Percentiles rank a stretch among this genome's conserved stretches.
These are phyloP conservation scores for Ricordea florida DNA, from an alignment of 92 coral and sea anemone genomes.

Conservation along the genomic window DNA sequence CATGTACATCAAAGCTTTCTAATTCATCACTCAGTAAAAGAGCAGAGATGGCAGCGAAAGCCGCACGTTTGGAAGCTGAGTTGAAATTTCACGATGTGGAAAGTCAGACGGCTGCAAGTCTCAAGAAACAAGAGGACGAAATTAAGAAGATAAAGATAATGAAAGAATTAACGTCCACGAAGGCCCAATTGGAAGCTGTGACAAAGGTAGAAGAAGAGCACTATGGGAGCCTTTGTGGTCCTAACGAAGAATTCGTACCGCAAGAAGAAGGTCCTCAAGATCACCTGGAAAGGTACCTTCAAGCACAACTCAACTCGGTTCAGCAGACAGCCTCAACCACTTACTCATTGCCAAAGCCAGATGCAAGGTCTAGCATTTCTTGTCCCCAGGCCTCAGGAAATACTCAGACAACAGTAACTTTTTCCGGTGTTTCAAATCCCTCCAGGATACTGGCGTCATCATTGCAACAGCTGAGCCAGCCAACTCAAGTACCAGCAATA, in stretches of 20 bases:
- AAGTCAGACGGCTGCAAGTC: not conserved
- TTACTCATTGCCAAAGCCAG: too few species aligned
- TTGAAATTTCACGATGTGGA: conserved; percentile 5
- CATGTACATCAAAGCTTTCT: not conserved
- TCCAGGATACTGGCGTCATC: too few species aligned
- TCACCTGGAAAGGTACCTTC: not conserved
- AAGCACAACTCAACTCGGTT: too few species aligned
- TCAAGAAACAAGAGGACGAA: conserved; percentile 4
- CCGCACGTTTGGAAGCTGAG: conserved; percentile 2
- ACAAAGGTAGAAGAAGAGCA: not conserved
- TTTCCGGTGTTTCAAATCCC: too few species aligned
- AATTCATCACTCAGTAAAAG: not conserved
- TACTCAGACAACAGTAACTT: too few species aligned
- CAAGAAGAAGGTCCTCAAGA: not conserved
- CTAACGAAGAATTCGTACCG: not conserved
- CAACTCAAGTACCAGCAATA: too few species aligned
- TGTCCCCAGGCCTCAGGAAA: too few species aligned
- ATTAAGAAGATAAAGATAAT: not conserved
- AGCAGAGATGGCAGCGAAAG: not conserved
- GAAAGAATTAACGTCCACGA: not conserved
- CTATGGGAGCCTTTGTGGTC: not conserved
- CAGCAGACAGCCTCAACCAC: too few species aligned
- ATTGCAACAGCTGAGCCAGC: too few species aligned
- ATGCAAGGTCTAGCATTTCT: too few species aligned
- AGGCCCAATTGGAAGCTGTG: conserved; percentile 28